Percentiles rank a stretch among this genome's conserved stretches.
Evolutionary conservation across 2,888 invertebrate genomes (phyloP).

Genomic region (Conus canariensis): DNA sequence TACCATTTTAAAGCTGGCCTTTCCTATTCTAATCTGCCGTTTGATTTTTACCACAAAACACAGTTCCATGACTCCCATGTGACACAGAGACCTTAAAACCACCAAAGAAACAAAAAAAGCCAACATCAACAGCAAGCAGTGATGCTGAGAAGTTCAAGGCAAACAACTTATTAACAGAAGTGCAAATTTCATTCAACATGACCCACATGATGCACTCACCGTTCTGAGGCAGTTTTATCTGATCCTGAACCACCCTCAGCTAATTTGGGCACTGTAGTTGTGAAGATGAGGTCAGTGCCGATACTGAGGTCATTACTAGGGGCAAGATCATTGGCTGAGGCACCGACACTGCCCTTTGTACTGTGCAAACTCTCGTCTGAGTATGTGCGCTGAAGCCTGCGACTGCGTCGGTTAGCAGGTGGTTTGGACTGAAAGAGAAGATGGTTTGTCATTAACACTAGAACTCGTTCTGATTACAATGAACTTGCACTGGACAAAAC

Average conservation of each 20-base stretch:
- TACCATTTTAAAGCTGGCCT: too few relatives aligned
- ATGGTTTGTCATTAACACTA: background rate
- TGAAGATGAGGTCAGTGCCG: constrained; percentile 66
- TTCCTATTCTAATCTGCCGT: too few relatives aligned
- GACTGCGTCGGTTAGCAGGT: constrained; percentile 52
- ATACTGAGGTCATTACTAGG: constrained; percentile 34
- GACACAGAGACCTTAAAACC: too few relatives aligned
- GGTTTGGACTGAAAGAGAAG: constrained; percentile 32
- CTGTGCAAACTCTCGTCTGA: constrained; percentile 77
- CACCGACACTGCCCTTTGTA: constrained; percentile 58
- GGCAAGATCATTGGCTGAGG: background rate
- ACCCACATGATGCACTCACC: background rate
- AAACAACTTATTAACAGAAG: too few relatives aligned
- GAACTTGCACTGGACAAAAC: too few relatives aligned
- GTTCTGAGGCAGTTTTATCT: constrained; percentile 14
- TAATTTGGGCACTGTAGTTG: constrained; percentile 82
- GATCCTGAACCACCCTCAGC: constrained; percentile 1
- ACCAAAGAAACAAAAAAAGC: too few relatives aligned
- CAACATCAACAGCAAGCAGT: too few relatives aligned
- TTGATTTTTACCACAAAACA: too few relatives aligned
- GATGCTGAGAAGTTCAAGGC: too few relatives aligned
- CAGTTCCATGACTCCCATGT: too few relatives aligned
- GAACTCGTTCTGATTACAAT: background rate
- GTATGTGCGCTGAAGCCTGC: constrained; percentile 74
- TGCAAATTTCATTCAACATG: too few relatives aligned